These are phyloP conservation scores for Bujurquina vittata DNA, from an alignment of 2,113 vertebrate species.

Conservation along the genomic window DNA sequence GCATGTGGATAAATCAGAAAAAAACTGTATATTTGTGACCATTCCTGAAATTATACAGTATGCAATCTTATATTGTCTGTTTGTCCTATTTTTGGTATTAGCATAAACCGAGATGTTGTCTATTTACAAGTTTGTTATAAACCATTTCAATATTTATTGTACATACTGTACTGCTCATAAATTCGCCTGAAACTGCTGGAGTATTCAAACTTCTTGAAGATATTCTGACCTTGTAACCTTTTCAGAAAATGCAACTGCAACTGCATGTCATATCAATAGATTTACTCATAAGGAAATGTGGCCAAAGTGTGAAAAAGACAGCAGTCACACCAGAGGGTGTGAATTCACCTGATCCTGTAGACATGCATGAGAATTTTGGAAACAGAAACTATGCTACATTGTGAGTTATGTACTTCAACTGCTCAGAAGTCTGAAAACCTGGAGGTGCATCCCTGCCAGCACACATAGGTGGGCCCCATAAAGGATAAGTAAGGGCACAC, in stretches of 20 bases:
- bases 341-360: neutral
- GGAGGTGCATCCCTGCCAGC: neutral
- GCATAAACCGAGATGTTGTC: neutral
- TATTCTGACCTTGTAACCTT: neutral
- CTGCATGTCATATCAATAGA: neutral
- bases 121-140: neutral
- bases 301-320: constrained; percentile 4
- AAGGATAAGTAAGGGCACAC: no score
- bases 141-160: neutral
- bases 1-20: neutral
- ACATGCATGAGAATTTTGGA: neutral
- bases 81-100: neutral
- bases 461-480: no score
- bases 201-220: neutral
- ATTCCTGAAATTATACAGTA: neutral
- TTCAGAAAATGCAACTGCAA: constrained; percentile 10
- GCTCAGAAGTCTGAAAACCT: neutral
- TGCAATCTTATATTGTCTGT: neutral
- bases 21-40: neutral
- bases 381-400: neutral
- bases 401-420: neutral
- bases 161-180: neutral
- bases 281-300: constrained; percentile 12
- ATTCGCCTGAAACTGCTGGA: neutral
- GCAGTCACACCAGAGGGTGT: neutral